These are phyloP conservation scores for Oncopodura yosiiana DNA, from an alignment of 1,140 invertebrate species.

Conservation along the genomic window DNA sequence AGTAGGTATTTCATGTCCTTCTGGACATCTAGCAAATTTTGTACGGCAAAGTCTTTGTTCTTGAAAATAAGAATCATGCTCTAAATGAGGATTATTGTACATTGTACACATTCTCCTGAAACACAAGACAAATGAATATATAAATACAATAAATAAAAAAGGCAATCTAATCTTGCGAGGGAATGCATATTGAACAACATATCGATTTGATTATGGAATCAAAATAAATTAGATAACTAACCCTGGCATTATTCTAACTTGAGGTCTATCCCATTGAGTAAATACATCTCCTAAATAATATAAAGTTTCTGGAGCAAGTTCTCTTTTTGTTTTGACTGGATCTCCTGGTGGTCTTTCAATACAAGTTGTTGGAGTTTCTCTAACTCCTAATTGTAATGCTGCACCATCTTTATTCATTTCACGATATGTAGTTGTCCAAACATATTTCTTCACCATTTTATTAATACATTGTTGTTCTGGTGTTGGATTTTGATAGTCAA, in stretches of 20 bases:
- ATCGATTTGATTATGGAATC: no score
- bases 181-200: no score
- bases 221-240: no score
- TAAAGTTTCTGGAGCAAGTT: conserved; percentile 1
- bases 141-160: no score
- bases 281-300: conserved; percentile 19
- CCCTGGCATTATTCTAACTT: conserved; percentile 22
- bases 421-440: conserved; percentile 31
- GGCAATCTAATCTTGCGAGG: no score
- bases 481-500: conserved; percentile 9
- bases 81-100: conserved; percentile 24
- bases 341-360: conserved; percentile 28
- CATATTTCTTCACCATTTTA: conserved; percentile 25
- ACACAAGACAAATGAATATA: no score
- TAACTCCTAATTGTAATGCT: conserved; percentile 16
- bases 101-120: conserved; percentile 33
- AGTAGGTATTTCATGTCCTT: conserved; percentile 9
- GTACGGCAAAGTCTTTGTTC: conserved; percentile 25
- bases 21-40: conserved; percentile 29
- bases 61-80: conserved; percentile 31
- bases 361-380: conserved; percentile 16
- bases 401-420: conserved; percentile 35
- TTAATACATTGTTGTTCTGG: conserved; percentile 29
- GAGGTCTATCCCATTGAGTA: conserved; percentile 28
- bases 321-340: conserved; percentile 12